Base-by-base conservation (phyloP, 2,113 vertebrate species). In the Larimichthys polyactis region DNA sequence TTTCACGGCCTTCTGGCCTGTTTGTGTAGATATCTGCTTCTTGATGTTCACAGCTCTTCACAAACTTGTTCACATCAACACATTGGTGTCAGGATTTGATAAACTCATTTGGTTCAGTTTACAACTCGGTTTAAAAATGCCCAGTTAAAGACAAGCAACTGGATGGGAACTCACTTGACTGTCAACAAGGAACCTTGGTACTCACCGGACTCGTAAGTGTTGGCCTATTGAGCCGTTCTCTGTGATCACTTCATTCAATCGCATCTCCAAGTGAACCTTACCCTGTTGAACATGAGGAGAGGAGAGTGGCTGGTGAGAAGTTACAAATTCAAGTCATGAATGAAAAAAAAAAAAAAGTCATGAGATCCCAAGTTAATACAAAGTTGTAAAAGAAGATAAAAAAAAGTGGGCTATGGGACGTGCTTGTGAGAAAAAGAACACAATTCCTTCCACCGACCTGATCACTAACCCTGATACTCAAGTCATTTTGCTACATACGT, bases 231-330 rank as follows among this genome's bases (percentile, higher is more conserved):
- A 96, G 92, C 97, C 97, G 70, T 97, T 98, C 81, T 98, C 97
- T 88, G 97, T 98, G 93, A 99, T 99, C 93, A 99, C 93, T 90
- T 99, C 98, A 84, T 98, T 99, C 92, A 99, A 87, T 87, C 96
- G 96, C 95, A 99, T 96, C 94, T 99, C 98, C 85, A 99, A 95
- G 86, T 99, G 98, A 95, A 99, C 98, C 94, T 99, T 99, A 73
- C 98, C 98, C 98, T 99, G 93, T 55, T 46, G 65, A 67, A 70
- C 49, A 85, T 12, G 59, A 84, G 62, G 11, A 90, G 46, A 80
- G 43, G 32, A 67, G 44, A 71, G 10, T 1, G 29, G 71, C 11
- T 17, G 24, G 51, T 74, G 62, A 84, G 48, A 58, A 52, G 51
- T 75, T 57, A 79, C n/a, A 81, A 55, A 74, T 75, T 80, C 10